Base-by-base conservation (phyloP, 1,140 invertebrate species). In the Manduca sexta region DNA sequence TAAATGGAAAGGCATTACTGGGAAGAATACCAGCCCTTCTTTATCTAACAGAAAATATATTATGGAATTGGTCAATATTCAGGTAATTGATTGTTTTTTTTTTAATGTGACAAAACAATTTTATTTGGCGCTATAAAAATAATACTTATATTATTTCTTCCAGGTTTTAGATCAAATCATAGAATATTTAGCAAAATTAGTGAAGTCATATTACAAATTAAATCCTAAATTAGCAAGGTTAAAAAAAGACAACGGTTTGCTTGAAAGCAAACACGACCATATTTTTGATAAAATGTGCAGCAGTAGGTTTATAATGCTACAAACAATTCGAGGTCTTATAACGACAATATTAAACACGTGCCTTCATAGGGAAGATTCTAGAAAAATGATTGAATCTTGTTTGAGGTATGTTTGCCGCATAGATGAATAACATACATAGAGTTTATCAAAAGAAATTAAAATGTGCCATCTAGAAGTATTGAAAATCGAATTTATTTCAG, bases 161-260 rank as follows among this genome's bases (percentile, higher is more conserved):
- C 56, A 87, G 86, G 73, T 83, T 47, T 59, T 87, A 65, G 84
- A 87, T 60, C 74, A 83, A 77, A 80, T 86, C 49, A 81, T 84
- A 61, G 80, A 80, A 15, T 86, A 86, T 64, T 69, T 87, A 69
- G 59, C 69, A 7, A 86, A 82, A 60, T 38, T 86, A 63, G 86
- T 87, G 35, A 86, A 84, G 61, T 85, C 74, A 0, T 86, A 84
- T 50, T 87, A 86, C 58, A 86, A 86, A 66, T 56, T 87, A 47
- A 85, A 85, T 60, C 86, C 86, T 13, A 85, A 83, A 45, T 58
- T 87, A 49, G 76, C 82, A 29, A 70, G 83, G 49, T 63, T 86
- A 54, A 80, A 79, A 46, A 78, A 80, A 34, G 77, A 80, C 11
- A 71, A 81, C 29, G 71, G 50, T n/a, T 52, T 86, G 26, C 38